A percentile compares a stretch with the other conserved stretches of the same genome.
Conservation (phyloP, 2,113 vertebrate species). For the Talpa occidentalis region DNA sequence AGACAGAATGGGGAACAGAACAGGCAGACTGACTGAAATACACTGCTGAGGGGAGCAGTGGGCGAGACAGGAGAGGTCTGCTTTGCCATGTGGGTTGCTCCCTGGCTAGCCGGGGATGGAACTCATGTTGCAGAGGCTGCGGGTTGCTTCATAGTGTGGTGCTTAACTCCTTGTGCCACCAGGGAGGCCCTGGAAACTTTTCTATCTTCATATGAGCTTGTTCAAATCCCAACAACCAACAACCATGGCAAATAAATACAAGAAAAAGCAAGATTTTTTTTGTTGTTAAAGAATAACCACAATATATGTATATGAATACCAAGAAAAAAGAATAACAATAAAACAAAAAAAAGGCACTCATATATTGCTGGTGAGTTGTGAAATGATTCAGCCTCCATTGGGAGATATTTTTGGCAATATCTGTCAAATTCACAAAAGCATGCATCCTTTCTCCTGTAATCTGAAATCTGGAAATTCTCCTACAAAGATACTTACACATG, state of each 20-base stretch:
- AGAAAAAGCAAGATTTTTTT: neutral
- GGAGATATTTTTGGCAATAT: neutral
- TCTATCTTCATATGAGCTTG: neutral
- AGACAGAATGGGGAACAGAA: too few species aligned
- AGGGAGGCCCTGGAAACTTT: too few species aligned
- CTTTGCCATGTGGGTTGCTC: too few species aligned
- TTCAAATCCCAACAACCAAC: neutral
- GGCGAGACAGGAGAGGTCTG: too few species aligned
- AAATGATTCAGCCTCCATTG: neutral
- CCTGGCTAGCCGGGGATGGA: too few species aligned
- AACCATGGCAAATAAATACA: neutral
- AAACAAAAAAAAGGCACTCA: neutral
- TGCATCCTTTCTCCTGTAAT: neutral
- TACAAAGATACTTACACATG: neutral
- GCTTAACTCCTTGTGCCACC: too few species aligned
- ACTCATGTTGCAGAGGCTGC: too few species aligned
- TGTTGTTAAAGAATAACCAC: neutral
- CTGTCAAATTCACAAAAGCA: neutral
- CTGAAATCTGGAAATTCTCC: neutral
- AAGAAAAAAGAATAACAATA: slow-evolving; percentile 14
- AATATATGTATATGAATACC: neutral
- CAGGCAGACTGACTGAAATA: too few species aligned
- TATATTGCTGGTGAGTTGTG: neutral
- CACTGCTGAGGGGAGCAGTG: too few species aligned
- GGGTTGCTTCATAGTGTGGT: too few species aligned